Base-by-base conservation (phyloP, 2,888 invertebrate genomes). In the Hanleya hanleyi region DNA sequence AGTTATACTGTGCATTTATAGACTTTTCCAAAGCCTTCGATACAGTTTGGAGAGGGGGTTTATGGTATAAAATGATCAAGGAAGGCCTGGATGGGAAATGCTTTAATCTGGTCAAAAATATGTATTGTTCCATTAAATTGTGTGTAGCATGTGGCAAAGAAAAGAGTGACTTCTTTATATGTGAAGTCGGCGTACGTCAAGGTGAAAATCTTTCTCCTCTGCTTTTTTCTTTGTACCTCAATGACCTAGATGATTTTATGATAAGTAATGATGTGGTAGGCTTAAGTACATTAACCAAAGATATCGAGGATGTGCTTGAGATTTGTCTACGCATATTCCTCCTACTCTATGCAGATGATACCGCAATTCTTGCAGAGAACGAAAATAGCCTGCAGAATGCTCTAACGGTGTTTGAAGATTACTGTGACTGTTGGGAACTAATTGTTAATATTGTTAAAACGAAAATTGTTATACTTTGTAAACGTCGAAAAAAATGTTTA, bases 291-390 rank as follows among this genome's bases (percentile, higher is more conserved):
- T n/a, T 64, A 29, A 22, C 37, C 36, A 22, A 35, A 3, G 37
- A 37, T 22, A 37, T 37, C n/a, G 15, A 12, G 26, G 35, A 12
- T 7, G 18, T 4, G 15, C 22, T 64, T 37, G 37, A 64, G n/a
- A 9, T 5, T 26, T 37, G 35, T 64, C 9, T 33, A 64, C 38
- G 3, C 22, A 15, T 71, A 9, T 51, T 57, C 7, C 5, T 71
- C 4, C 29, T 71, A 29, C 50, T 71, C 61, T 57, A 50, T 50
- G 61, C 71, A 7, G 71, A 71, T 26, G 57, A 38, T 32, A 65
- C 41, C n/a, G 67, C 67, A 3, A 15, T 57, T 33, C 18, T 67
- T 15, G 33, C 50, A n/a, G 61, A 71, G n/a, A 41, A 37, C 1
- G 29, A 22, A 6, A 41, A 64, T 29, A 51, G 70, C 9, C 26